A percentile compares a stretch with the other conserved stretches of the same genome.
These are phyloP conservation scores for Xylocampa areola DNA, from an alignment of 2,888 invertebrate species.

Conservation along the genomic window DNA sequence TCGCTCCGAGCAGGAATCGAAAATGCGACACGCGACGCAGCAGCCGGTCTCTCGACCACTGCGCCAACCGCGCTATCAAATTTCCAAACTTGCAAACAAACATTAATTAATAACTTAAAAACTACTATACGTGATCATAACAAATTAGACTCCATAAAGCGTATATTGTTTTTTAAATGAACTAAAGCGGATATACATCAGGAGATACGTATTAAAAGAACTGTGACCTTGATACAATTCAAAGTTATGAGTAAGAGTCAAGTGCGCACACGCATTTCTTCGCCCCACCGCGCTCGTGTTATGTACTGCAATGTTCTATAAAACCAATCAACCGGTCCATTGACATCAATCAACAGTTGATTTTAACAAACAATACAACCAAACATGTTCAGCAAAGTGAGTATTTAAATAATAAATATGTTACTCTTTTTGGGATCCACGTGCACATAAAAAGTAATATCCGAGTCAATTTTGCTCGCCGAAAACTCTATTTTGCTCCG, in stretches of 20 bases:
- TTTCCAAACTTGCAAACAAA: too few species aligned
- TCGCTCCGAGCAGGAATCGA: too few species aligned
- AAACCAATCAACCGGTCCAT: constrained; percentile 50
- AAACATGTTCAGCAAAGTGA: constrained; percentile 69
- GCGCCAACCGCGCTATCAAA: too few species aligned
- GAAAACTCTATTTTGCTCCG: too few species aligned
- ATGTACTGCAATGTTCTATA: constrained; percentile 46
- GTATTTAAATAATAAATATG: constrained; percentile 27
- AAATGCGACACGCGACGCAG: too few species aligned
- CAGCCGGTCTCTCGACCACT: too few species aligned
- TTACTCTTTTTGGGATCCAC: too few species aligned
- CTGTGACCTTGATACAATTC: constrained; percentile 33
- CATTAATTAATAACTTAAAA: background rate
- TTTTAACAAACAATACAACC: constrained; percentile 43
- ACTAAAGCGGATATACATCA: constrained; percentile 8
- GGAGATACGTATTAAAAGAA: constrained; percentile 16
- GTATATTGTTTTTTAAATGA: constrained; percentile 2
- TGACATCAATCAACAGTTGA: constrained; percentile 61
- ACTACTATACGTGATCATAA: background rate
- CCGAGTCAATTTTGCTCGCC: too few species aligned
- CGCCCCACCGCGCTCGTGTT: constrained; percentile 53
- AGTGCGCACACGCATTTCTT: constrained; percentile 32
- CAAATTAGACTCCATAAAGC: background rate
- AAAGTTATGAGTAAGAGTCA: constrained; percentile 33
- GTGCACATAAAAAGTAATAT: too few species aligned